Base-by-base conservation (phyloP, 1,140 invertebrate genomes). In the Trachymyrmex septentrionalis region DNA sequence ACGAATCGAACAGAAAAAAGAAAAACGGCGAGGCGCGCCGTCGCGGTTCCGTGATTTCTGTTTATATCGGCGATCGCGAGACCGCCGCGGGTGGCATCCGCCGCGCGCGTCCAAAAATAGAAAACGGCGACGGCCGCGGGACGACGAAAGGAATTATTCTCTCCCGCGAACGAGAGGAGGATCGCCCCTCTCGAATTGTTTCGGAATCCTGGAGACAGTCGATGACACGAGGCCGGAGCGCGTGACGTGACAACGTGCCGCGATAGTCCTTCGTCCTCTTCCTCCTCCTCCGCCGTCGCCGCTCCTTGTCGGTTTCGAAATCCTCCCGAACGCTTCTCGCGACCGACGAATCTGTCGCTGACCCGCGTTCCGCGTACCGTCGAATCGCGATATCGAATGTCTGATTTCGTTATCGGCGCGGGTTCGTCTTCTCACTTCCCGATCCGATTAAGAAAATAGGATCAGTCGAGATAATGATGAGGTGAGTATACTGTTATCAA, bases 31-130 rank as follows among this genome's bases (percentile, higher is more conserved):
- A 19, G 53, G 21, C 77, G 16, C 6, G 16, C 3, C 30, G 30
- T 0, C 44, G 48, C n/a, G 77, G 44, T 21, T 19, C 63, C 14
- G 14, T 30, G 38, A 84, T 38, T 7, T 75, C 69, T 75, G 80
- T 84, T 84, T 84, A 75, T 84, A 84, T 84, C 80, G 0, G 53
- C 67, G 21, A 55, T 69, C 63, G 77, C 78, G 53, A 48, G 55
- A 30, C 14, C 64, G 69, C 14, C 64, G 69, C 80, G 80, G 69
- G 69, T 84, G 55, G 80, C 55, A 84, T 84, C 80, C 80, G 67
- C 53, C 80, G 80, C 53, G 80, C 67, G 77, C 19, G 66, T 71
- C 80, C 19, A 61, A 75, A 84, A 84, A 75, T 84, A 84, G 80
- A 81, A n/a, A n/a, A 71, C 80, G 80, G 27, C 53, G 78, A n/a